Evolutionary conservation across 2,113 vertebrate genomes (phyloP).

Genomic region (Australoheros scitulus): DNA sequence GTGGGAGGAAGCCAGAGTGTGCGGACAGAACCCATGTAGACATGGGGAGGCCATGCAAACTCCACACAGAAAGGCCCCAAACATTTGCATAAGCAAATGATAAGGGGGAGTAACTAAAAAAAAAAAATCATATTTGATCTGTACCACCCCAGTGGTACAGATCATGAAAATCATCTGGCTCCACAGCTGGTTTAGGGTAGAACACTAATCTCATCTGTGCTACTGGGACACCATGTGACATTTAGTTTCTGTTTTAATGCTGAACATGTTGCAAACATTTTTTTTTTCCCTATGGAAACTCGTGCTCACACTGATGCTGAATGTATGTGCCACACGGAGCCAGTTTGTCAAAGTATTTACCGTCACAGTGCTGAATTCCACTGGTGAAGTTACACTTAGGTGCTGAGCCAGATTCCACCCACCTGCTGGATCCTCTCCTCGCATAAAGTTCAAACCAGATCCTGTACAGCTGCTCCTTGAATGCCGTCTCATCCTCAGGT

Average conservation of each 20-base stretch:
- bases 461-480: constrained; percentile 82
- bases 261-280: neutral
- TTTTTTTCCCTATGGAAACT: neutral
- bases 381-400: neutral
- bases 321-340: neutral
- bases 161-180: too few species aligned
- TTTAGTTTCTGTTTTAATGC: neutral
- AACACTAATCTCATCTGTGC: too few species aligned
- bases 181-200: too few species aligned
- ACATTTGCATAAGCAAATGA: too few species aligned
- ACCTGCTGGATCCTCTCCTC: constrained; percentile 82
- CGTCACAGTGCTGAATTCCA: constrained; percentile 26
- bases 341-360: constrained; percentile 11
- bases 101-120: too few species aligned
- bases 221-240: too few species aligned
- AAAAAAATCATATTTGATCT: too few species aligned
- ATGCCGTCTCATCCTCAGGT: constrained; percentile 65
- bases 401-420: constrained; percentile 41
- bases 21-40: too few species aligned
- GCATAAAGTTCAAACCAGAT: constrained; percentile 86
- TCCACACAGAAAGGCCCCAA: too few species aligned
- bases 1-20: too few species aligned
- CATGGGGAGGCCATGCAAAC: too few species aligned
- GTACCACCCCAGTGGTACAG: too few species aligned
- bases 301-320: neutral